Percentiles rank a stretch among this genome's conserved stretches.
Conservation (phyloP, 2,888 invertebrate genomes). For the Pollenia amentaria region DNA sequence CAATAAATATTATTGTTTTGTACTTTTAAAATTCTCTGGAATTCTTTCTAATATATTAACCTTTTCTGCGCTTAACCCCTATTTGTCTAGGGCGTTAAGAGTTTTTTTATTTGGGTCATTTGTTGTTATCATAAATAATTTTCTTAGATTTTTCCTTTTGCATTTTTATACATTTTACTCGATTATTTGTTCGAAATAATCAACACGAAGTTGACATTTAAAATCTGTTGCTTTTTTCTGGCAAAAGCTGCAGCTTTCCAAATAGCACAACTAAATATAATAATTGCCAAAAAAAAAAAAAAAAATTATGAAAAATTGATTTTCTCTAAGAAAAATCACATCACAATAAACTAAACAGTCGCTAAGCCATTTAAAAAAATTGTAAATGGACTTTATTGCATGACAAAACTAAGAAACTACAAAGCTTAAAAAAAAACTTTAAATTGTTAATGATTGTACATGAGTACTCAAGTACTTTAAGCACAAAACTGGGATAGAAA, state of each 20-base stretch:
- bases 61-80: neutral
- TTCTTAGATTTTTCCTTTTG: conserved; percentile 6
- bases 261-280: conserved; percentile 59
- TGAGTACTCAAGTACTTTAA: conserved; percentile 66
- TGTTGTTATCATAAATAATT: conserved; percentile 25
- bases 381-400: conserved; percentile 72
- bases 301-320: conserved; percentile 70
- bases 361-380: conserved; percentile 62
- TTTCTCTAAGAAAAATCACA: conserved; percentile 62
- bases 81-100: neutral
- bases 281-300: conserved; percentile 50
- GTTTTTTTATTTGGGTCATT: neutral
- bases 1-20: neutral
- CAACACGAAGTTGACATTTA: conserved; percentile 76
- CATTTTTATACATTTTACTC: neutral
- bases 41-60: neutral
- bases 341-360: conserved; percentile 60
- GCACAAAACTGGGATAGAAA: conserved; percentile 21
- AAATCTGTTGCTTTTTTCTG: conserved; percentile 38
- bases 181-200: conserved; percentile 15
- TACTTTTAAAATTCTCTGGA: neutral
- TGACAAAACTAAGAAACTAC: conserved; percentile 59
- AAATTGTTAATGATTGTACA: conserved; percentile 68
- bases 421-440: conserved; percentile 40
- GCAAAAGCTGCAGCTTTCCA: conserved; percentile 49